Percentiles rank a stretch among this genome's conserved stretches.
These are phyloP conservation scores for Balearica regulorum DNA, from an alignment of 2,797 vertebrate genomes.

Conservation along the genomic window DNA sequence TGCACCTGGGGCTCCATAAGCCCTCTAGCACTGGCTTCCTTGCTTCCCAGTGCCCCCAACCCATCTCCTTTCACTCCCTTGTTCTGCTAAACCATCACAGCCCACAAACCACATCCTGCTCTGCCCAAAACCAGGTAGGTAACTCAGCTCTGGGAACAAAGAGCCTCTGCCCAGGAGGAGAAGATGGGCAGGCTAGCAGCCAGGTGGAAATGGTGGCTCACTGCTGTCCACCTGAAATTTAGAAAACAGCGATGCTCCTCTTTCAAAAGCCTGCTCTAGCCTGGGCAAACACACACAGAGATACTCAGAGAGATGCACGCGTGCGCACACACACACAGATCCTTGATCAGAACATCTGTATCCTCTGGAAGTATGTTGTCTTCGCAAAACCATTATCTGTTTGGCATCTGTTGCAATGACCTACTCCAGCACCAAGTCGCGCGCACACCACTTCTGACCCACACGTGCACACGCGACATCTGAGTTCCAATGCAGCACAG, in stretches of 20 bases:
- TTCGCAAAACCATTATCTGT: background rate
- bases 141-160: background rate
- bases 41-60: background rate
- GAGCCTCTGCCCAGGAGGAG: background rate
- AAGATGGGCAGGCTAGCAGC: background rate
- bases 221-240: background rate
- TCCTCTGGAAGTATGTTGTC: background rate
- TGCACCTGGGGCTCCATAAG: background rate
- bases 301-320: background rate
- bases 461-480: fast-evolving
- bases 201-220: background rate
- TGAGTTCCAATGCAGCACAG: background rate
- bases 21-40: background rate
- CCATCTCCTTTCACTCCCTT: background rate
- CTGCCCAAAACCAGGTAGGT: background rate
- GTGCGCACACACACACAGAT: background rate
- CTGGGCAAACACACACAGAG: background rate
- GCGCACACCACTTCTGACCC: background rate
- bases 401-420: constrained; percentile 31
- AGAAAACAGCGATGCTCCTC: background rate
- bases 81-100: background rate
- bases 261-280: background rate
- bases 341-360: background rate
- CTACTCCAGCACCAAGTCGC: background rate
- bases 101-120: background rate